phyloP scores from a whole-genome alignment of 1,140 invertebrate genomes.

The Musca vetustissima region DNA sequence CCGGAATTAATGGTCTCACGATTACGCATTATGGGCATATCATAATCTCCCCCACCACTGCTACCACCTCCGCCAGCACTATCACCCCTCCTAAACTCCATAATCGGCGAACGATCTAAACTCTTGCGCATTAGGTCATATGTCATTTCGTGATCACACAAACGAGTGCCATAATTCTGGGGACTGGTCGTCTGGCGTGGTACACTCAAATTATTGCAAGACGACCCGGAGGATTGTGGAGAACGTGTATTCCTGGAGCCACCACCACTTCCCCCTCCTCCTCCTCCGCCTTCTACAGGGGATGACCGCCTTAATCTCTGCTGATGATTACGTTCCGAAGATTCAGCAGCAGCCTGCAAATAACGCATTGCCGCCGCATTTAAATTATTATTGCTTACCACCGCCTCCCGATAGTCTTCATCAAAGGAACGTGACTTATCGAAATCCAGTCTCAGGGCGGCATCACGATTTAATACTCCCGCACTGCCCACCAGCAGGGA shows the following conservation, averaged over 20 bases:
- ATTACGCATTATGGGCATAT: slow-evolving; percentile 34
- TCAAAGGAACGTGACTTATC: slow-evolving; percentile 54
- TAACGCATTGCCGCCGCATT: slow-evolving; percentile 33
- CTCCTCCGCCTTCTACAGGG: slow-evolving; percentile 12
- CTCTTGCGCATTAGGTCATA: slow-evolving; percentile 49
- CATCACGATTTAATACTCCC: slow-evolving; percentile 40
- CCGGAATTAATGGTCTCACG: slow-evolving; percentile 50
- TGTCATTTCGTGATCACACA: slow-evolving; percentile 53
- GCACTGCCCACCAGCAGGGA: slow-evolving; percentile 29
- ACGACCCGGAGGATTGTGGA: slow-evolving; percentile 48
- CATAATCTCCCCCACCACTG: slow-evolving; percentile 30
- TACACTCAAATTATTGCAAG: slow-evolving; percentile 42
- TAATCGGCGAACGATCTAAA: slow-evolving; percentile 39
- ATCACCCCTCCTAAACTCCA: slow-evolving; percentile 50
- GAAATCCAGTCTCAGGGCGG: slow-evolving; percentile 39
- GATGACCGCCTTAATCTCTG: slow-evolving; percentile 33
- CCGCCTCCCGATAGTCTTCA: slow-evolving; percentile 49
- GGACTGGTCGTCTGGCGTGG: slow-evolving; percentile 44
- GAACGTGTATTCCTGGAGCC: slow-evolving; percentile 37
- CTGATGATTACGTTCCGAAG: not conserved
- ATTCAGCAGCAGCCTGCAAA: slow-evolving; percentile 32
- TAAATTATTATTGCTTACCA: slow-evolving; percentile 33
- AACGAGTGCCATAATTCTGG: slow-evolving; percentile 47
- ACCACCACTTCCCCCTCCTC: slow-evolving; percentile 8
- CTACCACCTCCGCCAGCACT: slow-evolving; percentile 36